Evolutionary conservation across 2,888 invertebrate genomes (phyloP).

Genomic region (Hyalella azteca): DNA sequence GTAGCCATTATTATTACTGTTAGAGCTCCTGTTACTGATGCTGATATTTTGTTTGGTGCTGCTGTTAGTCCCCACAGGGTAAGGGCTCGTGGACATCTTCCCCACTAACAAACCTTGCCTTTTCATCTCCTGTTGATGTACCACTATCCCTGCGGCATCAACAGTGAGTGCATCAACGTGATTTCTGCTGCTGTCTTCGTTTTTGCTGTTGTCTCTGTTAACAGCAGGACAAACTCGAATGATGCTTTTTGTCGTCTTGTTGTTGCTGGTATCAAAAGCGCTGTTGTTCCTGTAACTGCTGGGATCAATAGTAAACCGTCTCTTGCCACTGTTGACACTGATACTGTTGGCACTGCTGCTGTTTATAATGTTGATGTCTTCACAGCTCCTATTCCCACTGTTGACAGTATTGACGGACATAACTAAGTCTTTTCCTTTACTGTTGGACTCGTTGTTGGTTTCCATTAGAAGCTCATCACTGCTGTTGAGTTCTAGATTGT

Average conservation of each 20-base stretch:
- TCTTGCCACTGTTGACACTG: not conserved
- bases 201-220: constrained; percentile 86
- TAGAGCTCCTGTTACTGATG: not conserved
- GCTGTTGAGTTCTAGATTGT: too few relatives aligned
- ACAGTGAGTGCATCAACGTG: too few relatives aligned
- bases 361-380: constrained; percentile 39
- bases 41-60: not conserved
- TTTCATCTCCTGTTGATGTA: too few relatives aligned
- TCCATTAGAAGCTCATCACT: too few relatives aligned
- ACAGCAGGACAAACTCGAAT: constrained; percentile 84
- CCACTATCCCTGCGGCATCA: too few relatives aligned
- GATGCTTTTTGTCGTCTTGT: constrained; percentile 73
- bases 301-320: not conserved
- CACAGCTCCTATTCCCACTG: constrained; percentile 44
- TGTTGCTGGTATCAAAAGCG: constrained; percentile 64
- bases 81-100: too few relatives aligned
- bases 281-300: constrained; percentile 29
- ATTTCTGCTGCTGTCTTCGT: constrained; percentile 78
- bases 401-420: constrained; percentile 40
- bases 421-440: not conserved
- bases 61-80: too few relatives aligned
- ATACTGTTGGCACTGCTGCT: not conserved
- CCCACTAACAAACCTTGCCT: too few relatives aligned
- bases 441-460: too few relatives aligned
- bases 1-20: not conserved